Conservation (phyloP, 2,113 vertebrate species). For the Nycticebus coucang region DNA sequence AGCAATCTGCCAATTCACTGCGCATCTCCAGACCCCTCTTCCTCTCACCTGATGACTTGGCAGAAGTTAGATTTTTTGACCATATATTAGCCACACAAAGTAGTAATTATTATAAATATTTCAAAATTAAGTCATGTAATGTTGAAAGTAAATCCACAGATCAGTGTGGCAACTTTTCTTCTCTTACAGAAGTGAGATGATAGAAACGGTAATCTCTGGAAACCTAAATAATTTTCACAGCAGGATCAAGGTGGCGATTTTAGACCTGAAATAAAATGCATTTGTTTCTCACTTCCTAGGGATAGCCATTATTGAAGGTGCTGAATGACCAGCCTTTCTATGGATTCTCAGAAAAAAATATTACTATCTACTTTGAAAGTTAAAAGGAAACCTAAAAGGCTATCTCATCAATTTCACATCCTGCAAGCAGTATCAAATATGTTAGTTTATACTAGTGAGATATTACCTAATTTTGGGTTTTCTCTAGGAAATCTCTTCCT, state of each 20-base stretch:
- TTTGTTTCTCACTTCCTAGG: background rate
- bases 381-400: constrained; percentile 6
- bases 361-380: background rate
- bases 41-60: too few relatives aligned
- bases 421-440: background rate
- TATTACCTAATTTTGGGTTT: background rate
- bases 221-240: background rate
- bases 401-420: background rate
- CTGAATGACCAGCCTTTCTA: background rate
- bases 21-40: too few relatives aligned
- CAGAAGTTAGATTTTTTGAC: background rate
- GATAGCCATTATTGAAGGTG: background rate
- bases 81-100: background rate
- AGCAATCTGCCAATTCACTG: too few relatives aligned
- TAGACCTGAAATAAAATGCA: background rate
- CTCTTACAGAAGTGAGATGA: background rate
- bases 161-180: background rate
- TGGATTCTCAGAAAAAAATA: background rate
- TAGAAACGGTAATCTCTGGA: background rate
- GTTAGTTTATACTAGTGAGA: background rate
- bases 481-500: background rate
- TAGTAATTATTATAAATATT: constrained; percentile 34
- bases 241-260: background rate
- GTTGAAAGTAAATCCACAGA: constrained; percentile 21
- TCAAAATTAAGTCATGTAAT: background rate